phyloP scores from a whole-genome alignment of 2,888 invertebrate species.

The Monopis laevigella region DNA sequence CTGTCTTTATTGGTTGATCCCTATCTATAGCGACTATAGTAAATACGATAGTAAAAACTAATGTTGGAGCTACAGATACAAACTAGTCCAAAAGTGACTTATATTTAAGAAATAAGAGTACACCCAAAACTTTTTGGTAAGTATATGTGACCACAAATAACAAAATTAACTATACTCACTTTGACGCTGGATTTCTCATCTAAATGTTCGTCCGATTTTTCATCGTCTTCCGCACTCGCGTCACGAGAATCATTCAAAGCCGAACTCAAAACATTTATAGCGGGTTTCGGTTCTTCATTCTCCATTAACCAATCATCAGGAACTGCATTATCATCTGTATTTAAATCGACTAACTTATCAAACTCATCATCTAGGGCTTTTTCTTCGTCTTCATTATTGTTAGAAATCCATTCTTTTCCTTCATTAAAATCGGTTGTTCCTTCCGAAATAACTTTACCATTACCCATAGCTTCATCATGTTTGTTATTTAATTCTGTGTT shows the following conservation, averaged over 20 bases:
- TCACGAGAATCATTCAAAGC: too few relatives aligned
- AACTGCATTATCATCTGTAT: neutral
- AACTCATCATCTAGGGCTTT: neutral
- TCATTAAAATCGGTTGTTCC: constrained; percentile 1
- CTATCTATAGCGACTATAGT: too few relatives aligned
- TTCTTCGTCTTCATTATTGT: neutral
- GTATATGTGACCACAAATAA: neutral
- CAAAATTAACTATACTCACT: constrained; percentile 29
- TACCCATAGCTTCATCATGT: constrained; percentile 11
- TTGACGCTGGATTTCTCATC: constrained; percentile 38
- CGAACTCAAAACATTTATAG: constrained; percentile 12
- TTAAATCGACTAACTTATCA: neutral
- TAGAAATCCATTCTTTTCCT: constrained; percentile 19
- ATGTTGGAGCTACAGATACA: too few relatives aligned
- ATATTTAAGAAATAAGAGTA: too few relatives aligned
- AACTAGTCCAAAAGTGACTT: too few relatives aligned
- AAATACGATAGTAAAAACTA: too few relatives aligned
- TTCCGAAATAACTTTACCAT: constrained; percentile 13
- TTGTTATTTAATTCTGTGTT: constrained; percentile 14
- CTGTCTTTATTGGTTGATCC: too few relatives aligned
- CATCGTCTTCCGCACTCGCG: too few relatives aligned
- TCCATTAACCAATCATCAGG: too few relatives aligned
- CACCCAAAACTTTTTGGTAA: too few relatives aligned
- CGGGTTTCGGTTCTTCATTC: constrained; percentile 20
- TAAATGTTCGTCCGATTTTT: constrained; percentile 19